phyloP scores from a whole-genome alignment of 30 jellyfish, hydroid and myxozoan species.

The Pelagia noctiluca region DNA sequence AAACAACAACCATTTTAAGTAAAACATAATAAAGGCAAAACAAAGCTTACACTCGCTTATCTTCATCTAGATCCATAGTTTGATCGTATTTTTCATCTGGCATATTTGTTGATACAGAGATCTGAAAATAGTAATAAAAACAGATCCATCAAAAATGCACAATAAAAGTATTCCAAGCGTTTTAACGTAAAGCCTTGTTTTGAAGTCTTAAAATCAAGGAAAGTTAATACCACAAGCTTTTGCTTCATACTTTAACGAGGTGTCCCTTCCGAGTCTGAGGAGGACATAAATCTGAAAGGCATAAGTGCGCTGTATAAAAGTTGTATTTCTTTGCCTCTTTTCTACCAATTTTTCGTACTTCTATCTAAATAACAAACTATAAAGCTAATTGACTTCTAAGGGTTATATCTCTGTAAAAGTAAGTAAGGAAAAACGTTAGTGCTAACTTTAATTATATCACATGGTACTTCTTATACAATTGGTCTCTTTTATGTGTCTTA shows the following conservation, averaged over 20 bases:
- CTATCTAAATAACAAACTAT: no score
- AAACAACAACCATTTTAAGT: background rate
- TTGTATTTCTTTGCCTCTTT: no score
- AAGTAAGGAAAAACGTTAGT: no score
- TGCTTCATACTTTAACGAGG: background rate
- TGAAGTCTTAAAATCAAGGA: background rate
- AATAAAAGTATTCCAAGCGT: background rate
- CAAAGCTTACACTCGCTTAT: constrained; percentile 29
- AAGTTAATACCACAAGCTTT: background rate
- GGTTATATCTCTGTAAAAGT: no score
- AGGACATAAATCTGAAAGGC: background rate
- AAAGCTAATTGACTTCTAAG: no score
- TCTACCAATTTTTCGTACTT: no score
- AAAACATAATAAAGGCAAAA: no score
- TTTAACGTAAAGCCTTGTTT: no score
- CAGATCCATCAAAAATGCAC: background rate
- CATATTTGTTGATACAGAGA: constrained; percentile 66
- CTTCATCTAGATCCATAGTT: constrained; percentile 90
- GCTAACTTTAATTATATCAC: no score
- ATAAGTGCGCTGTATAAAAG: no score
- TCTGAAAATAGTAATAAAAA: constrained; percentile 19
- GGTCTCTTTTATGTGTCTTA: no score
- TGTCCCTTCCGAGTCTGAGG: background rate
- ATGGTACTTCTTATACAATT: no score
- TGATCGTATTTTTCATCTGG: constrained; percentile 92